phyloP scores from a whole-genome alignment of 2,797 vertebrate genomes.

The Vultur gryphus region DNA sequence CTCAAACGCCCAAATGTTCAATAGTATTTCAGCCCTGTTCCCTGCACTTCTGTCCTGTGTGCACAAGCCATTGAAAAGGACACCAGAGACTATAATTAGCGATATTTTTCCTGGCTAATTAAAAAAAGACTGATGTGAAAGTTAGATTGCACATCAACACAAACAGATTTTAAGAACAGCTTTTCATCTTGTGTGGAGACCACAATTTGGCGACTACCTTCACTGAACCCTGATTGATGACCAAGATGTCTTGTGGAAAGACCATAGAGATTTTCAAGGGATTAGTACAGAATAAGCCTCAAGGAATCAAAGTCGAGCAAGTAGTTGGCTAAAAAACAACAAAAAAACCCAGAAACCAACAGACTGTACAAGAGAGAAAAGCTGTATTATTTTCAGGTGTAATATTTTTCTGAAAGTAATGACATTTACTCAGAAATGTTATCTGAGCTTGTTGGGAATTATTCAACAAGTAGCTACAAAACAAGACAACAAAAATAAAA shows the following conservation, averaged over 20 bases:
- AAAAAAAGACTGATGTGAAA: neutral
- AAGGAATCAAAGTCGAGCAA: neutral
- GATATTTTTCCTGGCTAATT: neutral
- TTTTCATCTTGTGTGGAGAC: neutral
- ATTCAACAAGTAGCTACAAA: neutral
- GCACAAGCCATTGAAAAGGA: neutral
- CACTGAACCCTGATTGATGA: neutral
- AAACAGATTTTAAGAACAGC: neutral
- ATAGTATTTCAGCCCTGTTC: neutral
- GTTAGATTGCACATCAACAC: neutral
- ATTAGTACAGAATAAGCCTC: neutral
- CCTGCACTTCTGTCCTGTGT: neutral
- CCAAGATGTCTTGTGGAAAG: neutral
- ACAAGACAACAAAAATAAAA: neutral
- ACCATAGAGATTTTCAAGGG: neutral
- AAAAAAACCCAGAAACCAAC: neutral
- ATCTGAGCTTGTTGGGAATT: neutral
- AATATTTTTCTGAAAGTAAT: neutral
- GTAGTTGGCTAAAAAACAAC: neutral
- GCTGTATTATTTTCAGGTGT: neutral
- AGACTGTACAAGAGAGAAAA: neutral
- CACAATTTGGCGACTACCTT: neutral
- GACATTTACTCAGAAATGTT: neutral
- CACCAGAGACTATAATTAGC: neutral
- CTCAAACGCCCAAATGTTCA: neutral